phyloP scores from a whole-genome alignment of 2,113 vertebrate species.

The Microtus oregoni region DNA sequence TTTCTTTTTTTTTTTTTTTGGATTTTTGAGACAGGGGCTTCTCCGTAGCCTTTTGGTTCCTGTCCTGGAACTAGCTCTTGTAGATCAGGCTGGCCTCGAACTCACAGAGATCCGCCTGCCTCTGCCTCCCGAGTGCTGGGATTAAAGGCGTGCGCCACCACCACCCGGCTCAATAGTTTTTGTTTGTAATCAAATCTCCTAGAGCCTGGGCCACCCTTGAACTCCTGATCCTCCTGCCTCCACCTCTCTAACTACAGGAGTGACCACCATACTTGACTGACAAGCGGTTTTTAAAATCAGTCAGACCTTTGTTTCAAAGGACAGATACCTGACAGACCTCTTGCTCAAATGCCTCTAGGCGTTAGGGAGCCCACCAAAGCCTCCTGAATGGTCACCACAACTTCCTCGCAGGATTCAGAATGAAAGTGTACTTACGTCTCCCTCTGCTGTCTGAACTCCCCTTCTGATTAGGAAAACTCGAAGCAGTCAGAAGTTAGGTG shows the following conservation, averaged over 20 bases:
- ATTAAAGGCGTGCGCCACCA: no score
- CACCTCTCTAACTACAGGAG: background rate
- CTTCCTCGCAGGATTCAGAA: background rate
- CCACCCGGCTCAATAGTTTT: no score
- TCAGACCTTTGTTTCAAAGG: constrained; percentile 4
- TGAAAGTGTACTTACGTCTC: background rate
- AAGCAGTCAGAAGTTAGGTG: background rate
- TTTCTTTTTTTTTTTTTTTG: background rate
- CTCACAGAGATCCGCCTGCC: no score
- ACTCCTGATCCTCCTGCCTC: background rate
- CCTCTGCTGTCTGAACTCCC: background rate
- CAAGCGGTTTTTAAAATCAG: background rate
- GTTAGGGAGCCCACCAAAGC: background rate
- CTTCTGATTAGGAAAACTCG: background rate
- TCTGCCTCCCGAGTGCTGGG: no score
- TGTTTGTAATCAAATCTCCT: background rate
- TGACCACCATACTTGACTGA: background rate
- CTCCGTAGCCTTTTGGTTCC: no score
- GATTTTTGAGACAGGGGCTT: no score
- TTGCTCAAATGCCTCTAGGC: background rate
- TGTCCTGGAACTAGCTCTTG: no score
- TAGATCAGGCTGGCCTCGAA: no score
- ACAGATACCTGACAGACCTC: background rate
- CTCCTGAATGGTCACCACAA: background rate
- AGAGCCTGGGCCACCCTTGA: background rate